A percentile compares a stretch with the other conserved stretches of the same genome.
Conservation (phyloP, 2,113 vertebrate species). For the Chrysemys picta region DNA sequence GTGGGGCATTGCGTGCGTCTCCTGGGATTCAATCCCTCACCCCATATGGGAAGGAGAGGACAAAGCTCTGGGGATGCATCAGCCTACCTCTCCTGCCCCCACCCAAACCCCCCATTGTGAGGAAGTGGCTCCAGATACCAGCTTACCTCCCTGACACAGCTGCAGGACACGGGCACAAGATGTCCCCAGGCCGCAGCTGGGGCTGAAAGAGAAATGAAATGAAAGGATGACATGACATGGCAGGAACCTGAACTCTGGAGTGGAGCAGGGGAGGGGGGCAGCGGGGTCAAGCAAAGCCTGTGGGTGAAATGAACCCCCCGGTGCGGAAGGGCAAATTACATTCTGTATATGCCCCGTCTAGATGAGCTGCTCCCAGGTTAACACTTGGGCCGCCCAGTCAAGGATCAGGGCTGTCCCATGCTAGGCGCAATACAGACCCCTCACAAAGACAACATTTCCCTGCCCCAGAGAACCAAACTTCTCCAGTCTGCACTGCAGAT, state of each 20-base stretch:
- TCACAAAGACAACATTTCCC: not conserved
- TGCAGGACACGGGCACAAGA: not conserved
- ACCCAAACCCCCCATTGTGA: not conserved
- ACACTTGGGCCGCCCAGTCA: not conserved
- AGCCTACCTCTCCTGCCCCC: fast-evolving
- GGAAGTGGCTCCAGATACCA: fast-evolving
- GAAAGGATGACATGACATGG: not conserved
- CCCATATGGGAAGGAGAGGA: not conserved
- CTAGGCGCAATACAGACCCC: not conserved
- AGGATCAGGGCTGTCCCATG: not conserved
- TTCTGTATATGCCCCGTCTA: not conserved
- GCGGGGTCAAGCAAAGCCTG: not conserved
- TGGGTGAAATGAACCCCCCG: not conserved
- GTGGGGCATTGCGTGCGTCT: not conserved
- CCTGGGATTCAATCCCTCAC: not conserved
- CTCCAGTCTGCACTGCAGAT: not conserved
- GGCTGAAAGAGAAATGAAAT: not conserved
- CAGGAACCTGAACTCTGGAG: not conserved
- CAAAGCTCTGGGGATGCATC: not conserved
- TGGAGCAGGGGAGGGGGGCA: not conserved
- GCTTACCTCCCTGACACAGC: not conserved
- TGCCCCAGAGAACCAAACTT: not conserved
- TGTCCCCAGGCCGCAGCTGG: not conserved
- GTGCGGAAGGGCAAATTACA: not conserved
- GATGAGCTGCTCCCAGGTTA: not conserved